Evolutionary conservation across 2,113 vertebrate species (phyloP), one percentile per base, ranked within the genome.

Genomic region (Ictalurus furcatus): DNA sequence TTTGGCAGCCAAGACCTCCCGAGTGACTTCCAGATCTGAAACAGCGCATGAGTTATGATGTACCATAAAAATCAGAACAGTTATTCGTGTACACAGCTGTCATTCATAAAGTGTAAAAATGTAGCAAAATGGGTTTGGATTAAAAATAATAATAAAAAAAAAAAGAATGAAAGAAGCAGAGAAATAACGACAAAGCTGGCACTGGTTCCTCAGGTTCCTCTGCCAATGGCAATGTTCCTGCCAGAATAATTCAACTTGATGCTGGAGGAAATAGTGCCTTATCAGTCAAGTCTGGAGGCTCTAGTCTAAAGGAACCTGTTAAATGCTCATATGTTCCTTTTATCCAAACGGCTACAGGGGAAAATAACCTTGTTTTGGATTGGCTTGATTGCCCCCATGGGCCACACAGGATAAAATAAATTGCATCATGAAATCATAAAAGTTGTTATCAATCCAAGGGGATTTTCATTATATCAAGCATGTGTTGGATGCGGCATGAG

Each of bases 391-490:
- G 86, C 54, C 71, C 61, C 82, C 44, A 61, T 63, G 56, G 88
- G 90, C 89, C 92, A 90, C 84, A 91, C 88, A 91, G 59, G 61
- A 56, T 74, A 86, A 92, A 69, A 89, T 88, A 90, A 56, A 34
- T 23, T 79, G 87, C 61, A 58, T 16, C 59, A 86, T 67, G 89
- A 61, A 85, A 69, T 88, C 91, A 90, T 87, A 88, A 90, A 92
- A 83, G 87, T 76, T 59, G 37, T 58, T 59, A 90, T 19, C 81
- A 88, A 90, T 92, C 88, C 87, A 89, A 84, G 48, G 56, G 71
- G 85, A 67, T 84, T 52, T 63, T 37, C 37, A 73, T 88, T 40
- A 54, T 34, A 73, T 84, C 79, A 52, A 91, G 48, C 73, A 16
- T 59, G 48, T 3, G 16, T 44, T 90, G 87, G 34, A 83, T 40